Conservation (phyloP, 2,888 invertebrate species). For the Drosophila mayaguana region DNA sequence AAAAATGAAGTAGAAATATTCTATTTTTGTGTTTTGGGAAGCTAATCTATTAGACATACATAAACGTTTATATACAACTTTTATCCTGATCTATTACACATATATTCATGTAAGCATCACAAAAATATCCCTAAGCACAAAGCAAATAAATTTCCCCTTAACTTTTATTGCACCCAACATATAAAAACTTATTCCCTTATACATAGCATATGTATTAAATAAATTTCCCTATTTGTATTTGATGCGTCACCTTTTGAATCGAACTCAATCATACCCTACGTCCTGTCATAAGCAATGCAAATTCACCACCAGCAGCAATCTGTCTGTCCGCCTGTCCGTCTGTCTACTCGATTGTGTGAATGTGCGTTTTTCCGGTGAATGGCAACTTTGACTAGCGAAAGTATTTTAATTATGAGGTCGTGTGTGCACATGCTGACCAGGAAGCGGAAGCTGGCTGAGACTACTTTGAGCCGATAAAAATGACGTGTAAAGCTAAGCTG, state of each 20-base stretch:
- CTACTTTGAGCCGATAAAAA: constrained; percentile 22
- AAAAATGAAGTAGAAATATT: no score
- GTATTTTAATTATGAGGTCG: constrained; percentile 72
- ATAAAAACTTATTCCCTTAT: no score
- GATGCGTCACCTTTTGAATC: neutral
- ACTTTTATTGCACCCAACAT: neutral
- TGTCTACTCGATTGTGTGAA: constrained; percentile 26
- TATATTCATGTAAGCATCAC: no score
- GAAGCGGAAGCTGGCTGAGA: constrained; percentile 54
- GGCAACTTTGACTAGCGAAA: constrained; percentile 62
- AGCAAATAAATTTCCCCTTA: neutral
- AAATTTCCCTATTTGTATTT: neutral
- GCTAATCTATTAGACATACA: no score
- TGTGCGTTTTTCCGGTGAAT: constrained; percentile 48
- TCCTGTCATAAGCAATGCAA: constrained; percentile 2
- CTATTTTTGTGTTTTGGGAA: no score
- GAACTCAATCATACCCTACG: neutral
- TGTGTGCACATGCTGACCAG: constrained; percentile 54
- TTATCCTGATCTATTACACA: no score
- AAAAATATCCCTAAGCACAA: no score
- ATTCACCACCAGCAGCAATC: constrained; percentile 42
- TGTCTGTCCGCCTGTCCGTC: constrained; percentile 9
- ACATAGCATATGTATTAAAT: no score
- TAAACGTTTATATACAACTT: no score
- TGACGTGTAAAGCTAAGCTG: constrained; percentile 8